A percentile compares a stretch with the other conserved stretches of the same genome.
Conservation (phyloP, 1,140 invertebrate genomes). For the Melanaphis sacchari region DNA sequence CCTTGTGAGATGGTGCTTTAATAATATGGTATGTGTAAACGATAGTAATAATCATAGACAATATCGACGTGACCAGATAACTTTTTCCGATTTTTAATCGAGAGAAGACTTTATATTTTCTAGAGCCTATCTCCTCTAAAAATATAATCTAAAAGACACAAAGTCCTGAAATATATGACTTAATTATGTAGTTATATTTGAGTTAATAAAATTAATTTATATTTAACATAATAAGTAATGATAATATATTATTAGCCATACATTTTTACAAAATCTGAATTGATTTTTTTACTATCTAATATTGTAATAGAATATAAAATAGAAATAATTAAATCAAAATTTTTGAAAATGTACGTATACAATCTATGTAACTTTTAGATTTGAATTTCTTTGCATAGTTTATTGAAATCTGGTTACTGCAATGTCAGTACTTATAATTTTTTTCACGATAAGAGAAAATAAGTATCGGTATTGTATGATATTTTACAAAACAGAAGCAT, state of each 20-base stretch:
- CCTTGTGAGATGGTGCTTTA: neutral
- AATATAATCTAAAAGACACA: neutral
- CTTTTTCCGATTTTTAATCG: neutral
- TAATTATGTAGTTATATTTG: neutral
- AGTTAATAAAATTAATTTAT: neutral
- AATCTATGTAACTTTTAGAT: neutral
- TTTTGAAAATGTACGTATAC: neutral
- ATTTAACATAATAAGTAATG: neutral
- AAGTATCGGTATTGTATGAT: too few species aligned
- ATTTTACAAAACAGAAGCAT: too few species aligned
- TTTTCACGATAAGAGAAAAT: too few species aligned
- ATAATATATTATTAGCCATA: neutral
- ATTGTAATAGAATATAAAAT: neutral
- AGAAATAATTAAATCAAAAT: neutral
- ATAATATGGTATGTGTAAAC: neutral
- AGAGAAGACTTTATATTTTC: neutral
- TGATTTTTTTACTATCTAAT: too few species aligned
- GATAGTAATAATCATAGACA: neutral
- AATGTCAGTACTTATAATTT: neutral
- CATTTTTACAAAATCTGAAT: neutral
- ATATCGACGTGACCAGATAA: neutral
- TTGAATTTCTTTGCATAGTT: neutral
- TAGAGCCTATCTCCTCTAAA: too few species aligned
- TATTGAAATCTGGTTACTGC: neutral
- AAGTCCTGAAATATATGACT: neutral